A percentile compares a stretch with the other conserved stretches of the same genome.
Conservation (phyloP, 2,797 vertebrate genomes). For the Schizopygopsis pylzovi region DNA sequence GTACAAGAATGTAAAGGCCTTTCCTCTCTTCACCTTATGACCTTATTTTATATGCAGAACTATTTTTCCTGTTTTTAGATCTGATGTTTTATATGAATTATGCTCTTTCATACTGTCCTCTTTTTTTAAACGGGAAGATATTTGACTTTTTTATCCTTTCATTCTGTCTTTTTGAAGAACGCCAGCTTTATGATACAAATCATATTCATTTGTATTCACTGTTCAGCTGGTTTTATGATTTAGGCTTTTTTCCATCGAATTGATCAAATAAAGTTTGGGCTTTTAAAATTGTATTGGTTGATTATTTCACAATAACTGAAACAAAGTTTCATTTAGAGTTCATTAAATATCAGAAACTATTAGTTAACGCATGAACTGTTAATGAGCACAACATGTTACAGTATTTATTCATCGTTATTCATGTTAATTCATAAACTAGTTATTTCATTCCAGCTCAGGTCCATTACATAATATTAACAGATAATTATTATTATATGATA, state of each 20-base stretch:
- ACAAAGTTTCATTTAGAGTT: neutral
- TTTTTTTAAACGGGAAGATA: constrained; percentile 76
- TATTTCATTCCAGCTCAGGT: neutral
- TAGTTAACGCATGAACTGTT: neutral
- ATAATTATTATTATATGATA: neutral
- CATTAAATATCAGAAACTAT: neutral
- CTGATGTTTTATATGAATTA: constrained; percentile 76
- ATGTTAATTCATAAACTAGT: neutral
- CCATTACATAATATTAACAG: neutral
- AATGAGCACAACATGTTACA: neutral
- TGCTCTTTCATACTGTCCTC: constrained; percentile 73
- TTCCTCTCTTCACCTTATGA: constrained; percentile 66
- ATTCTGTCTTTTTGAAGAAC: constrained; percentile 69
- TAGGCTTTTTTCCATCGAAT: constrained; percentile 72
- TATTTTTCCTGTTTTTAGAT: constrained; percentile 66
- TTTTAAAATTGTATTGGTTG: constrained; percentile 43
- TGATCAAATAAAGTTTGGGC: constrained; percentile 83
- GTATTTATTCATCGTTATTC: neutral
- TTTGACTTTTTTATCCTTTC: constrained; percentile 74
- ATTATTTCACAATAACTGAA: constrained; percentile 16
- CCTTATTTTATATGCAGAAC: constrained; percentile 62
- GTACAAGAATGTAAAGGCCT: constrained; percentile 82
- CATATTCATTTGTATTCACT: constrained; percentile 81
- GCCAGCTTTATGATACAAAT: constrained; percentile 84
- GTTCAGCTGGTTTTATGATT: constrained; percentile 74